Evolutionary conservation across 2,113 vertebrate species (phyloP).

Genomic region (Stictonetta naevosa): DNA sequence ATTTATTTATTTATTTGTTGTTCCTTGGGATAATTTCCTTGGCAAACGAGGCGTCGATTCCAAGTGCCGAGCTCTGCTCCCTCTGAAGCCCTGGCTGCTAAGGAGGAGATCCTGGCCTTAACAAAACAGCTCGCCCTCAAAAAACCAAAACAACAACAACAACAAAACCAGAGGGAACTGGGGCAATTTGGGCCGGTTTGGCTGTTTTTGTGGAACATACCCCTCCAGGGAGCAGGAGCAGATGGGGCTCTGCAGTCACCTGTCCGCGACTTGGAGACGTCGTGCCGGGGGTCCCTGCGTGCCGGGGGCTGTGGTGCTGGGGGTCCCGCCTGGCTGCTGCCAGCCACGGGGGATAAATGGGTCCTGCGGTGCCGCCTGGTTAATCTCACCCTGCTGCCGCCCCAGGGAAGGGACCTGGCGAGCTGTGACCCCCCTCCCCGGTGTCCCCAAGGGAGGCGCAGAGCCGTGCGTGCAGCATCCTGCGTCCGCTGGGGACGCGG

Average conservation of each 20-base stretch:
- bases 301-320: rapidly evolving
- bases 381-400: too few species aligned
- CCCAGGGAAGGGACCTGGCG: too few species aligned
- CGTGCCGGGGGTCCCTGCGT: rapidly evolving
- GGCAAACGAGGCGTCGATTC: conserved; percentile 19
- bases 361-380: too few species aligned
- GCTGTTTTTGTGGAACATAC: background rate
- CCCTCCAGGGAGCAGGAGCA: too few species aligned
- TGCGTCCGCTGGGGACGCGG: rapidly evolving
- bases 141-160: background rate
- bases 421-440: too few species aligned
- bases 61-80: conserved; percentile 29
- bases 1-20: background rate
- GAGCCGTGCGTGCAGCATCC: background rate
- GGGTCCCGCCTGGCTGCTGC: background rate
- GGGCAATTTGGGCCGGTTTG: background rate
- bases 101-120: conserved; percentile 35
- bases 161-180: background rate
- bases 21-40: conserved; percentile 54
- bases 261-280: background rate
- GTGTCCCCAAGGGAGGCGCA: too few species aligned
- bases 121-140: background rate
- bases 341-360: too few species aligned
- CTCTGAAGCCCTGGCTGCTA: conserved; percentile 53
- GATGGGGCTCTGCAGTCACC: background rate